These are phyloP conservation scores for Pyrgilauda ruficollis DNA, from an alignment of 2,113 vertebrate species.

Conservation along the genomic window DNA sequence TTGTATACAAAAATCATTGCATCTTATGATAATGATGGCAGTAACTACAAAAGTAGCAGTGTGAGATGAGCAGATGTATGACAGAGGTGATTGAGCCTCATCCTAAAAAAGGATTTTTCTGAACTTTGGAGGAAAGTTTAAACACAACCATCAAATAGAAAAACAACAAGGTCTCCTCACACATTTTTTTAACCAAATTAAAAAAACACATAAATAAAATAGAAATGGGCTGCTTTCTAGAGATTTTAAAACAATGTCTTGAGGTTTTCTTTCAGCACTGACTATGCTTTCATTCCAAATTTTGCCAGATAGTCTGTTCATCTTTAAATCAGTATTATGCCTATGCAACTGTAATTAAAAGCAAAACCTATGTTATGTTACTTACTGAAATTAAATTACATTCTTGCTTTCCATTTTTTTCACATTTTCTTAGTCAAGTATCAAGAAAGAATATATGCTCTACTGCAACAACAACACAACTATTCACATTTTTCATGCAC, in stretches of 20 bases:
- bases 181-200: not conserved
- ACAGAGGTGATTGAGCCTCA: not conserved
- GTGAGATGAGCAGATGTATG: not conserved
- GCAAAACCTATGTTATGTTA: not conserved
- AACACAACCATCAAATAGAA: not conserved
- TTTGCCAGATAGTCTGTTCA: not conserved
- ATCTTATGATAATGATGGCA: not conserved
- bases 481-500: not conserved
- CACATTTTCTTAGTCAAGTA: not conserved
- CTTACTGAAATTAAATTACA: not conserved
- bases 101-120: not conserved
- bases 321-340: not conserved
- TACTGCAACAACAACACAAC: not conserved
- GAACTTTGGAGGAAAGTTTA: not conserved
- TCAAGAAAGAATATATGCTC: not conserved
- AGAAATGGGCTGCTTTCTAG: not conserved
- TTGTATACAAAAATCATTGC: not conserved
- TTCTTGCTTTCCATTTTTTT: not conserved
- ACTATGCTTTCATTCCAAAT: not conserved
- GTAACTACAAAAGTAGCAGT: not conserved
- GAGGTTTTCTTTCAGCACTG: not conserved
- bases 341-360: not conserved
- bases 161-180: not conserved
- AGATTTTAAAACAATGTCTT: not conserved
- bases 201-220: not conserved